Conservation (phyloP, 2,113 vertebrate genomes). For the Hyla sarda region DNA sequence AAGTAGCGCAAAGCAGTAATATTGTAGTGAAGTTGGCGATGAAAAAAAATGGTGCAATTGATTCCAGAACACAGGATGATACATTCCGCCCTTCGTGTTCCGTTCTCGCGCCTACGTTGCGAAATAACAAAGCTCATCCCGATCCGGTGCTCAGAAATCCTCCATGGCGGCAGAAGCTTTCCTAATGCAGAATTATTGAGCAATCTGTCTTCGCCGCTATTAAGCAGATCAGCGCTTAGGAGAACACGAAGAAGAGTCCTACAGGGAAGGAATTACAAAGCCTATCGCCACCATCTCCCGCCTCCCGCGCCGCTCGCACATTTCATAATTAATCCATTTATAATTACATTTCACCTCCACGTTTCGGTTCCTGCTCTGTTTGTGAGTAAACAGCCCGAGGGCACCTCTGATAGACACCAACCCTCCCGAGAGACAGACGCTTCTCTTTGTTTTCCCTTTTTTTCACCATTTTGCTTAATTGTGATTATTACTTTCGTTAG, state of each 20-base stretch:
- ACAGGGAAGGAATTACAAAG: conserved; percentile 39
- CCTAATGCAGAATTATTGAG: conserved; percentile 15
- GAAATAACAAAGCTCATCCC: neutral
- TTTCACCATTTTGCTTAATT: conserved; percentile 24
- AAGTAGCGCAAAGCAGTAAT: too few relatives aligned
- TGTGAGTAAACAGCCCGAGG: conserved; percentile 55
- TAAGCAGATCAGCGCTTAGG: conserved; percentile 6
- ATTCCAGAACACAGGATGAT: too few relatives aligned
- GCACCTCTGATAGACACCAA: neutral
- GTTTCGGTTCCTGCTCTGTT: conserved; percentile 21
- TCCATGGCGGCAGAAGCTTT: neutral
- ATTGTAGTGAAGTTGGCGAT: too few relatives aligned
- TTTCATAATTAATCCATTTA: conserved; percentile 54
- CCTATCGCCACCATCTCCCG: conserved; percentile 24
- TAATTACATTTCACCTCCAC: conserved; percentile 57
- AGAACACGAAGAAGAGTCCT: conserved; percentile 1
- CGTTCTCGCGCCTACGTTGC: neutral
- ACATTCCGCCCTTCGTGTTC: neutral
- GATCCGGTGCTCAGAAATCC: too few relatives aligned
- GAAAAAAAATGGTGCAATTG: too few relatives aligned
- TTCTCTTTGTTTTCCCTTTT: neutral
- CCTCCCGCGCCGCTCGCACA: conserved; percentile 8
- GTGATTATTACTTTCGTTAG: conserved; percentile 42
- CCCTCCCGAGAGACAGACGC: neutral
- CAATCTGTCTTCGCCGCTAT: conserved; percentile 20